phyloP scores from a whole-genome alignment of 2,113 vertebrate species.

The Podocnemis expansa region DNA sequence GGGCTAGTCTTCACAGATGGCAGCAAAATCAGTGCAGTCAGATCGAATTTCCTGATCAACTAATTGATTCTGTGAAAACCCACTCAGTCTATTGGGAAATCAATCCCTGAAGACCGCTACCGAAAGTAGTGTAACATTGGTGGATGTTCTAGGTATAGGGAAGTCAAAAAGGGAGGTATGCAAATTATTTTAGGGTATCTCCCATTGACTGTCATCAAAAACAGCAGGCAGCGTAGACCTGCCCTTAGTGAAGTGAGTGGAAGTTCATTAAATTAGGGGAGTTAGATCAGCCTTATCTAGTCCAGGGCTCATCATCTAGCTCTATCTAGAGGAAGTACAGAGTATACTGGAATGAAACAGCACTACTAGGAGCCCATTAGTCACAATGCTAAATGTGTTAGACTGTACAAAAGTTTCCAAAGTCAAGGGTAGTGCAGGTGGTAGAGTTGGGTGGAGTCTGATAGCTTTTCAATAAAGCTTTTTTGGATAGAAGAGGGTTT shows the following conservation, averaged over 20 bases:
- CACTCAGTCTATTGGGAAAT: too few species aligned
- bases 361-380: not conserved
- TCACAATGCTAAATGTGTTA: accelerated
- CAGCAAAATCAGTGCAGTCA: too few species aligned
- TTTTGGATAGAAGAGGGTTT: not conserved
- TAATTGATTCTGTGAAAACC: too few species aligned
- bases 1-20: too few species aligned
- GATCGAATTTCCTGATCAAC: too few species aligned
- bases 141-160: too few species aligned
- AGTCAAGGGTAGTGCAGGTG: not conserved
- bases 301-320: not conserved
- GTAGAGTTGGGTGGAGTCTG: accelerated
- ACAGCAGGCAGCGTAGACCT: not conserved
- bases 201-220: too few species aligned
- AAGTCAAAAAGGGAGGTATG: too few species aligned
- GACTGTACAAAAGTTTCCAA: accelerated
- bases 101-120: too few species aligned
- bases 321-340: not conserved
- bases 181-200: too few species aligned
- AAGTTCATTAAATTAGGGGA: not conserved
- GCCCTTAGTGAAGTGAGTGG: not conserved
- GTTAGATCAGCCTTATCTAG: not conserved
- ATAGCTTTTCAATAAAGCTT: not conserved
- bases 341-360: accelerated
- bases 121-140: too few species aligned